Evolutionary conservation across 2,113 vertebrate genomes (phyloP), one percentile per base, ranked within the genome.

Genomic region (Paracanthobrama guichenoti): DNA sequence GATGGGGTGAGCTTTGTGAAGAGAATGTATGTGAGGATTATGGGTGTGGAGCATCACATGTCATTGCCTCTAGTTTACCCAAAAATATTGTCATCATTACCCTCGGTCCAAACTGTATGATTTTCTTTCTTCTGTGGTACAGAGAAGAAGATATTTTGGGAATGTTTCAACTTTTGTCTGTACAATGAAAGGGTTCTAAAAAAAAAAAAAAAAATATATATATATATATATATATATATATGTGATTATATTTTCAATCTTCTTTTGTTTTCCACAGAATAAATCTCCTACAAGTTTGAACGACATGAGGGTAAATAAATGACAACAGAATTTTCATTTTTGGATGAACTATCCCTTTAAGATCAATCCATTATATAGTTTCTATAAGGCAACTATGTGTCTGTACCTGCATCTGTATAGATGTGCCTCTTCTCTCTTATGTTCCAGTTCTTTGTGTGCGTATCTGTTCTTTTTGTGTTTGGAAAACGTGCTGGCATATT

Each of bases 41-140:
- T 64, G 67, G 57, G 69, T 85, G 84, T 85, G 84, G 59, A 64
- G 46, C 39, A 9, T 79, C 77, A 79, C 24, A n/a, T 48, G 24
- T 64, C n/a, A 48, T 24, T 42, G 75, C 22, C 55, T 79, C 20
- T 42, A 69, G 66, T 69, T 71, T 35, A 42, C 35, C 8, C n/a
- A 24, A 46, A 72, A 72, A 24, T 72, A 0, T 1, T 39, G 9
- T 22, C 66, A 69, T 69, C 66, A 39, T 69, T 69, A 39, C 31
- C 39, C 31, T 11, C 18, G 4, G 20, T 69, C 16, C 28, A 67
- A 67, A 18, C 64, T 67, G 16, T 31, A 31, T 67, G 64, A 20
- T 2, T 9, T 39, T 35, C 3, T 35, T 66, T 66, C 26, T 35
- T 66, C 26, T 31, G 62, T 24, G 9, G 59, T 60, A 5, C n/a